Percentiles rank a stretch among this genome's conserved stretches.
These are phyloP conservation scores for Tympanuchus pallidicinctus DNA, from an alignment of 2,113 vertebrate species.

Conservation along the genomic window DNA sequence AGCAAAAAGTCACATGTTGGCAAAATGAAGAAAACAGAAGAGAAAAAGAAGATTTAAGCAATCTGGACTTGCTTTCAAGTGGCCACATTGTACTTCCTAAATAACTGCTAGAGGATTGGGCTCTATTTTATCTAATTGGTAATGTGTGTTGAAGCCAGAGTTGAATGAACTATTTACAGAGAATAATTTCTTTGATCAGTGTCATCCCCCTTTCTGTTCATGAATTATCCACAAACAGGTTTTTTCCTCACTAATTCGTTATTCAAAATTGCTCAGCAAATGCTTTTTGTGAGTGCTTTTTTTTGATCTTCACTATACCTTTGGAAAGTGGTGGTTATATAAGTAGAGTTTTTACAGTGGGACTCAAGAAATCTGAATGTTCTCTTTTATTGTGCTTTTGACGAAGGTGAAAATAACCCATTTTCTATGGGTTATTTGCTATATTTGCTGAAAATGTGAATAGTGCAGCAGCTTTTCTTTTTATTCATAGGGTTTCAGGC, in stretches of 20 bases:
- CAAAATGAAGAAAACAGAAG: neutral
- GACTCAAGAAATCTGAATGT: neutral
- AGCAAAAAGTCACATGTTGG: neutral
- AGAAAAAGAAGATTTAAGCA: neutral
- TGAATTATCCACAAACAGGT: conserved; percentile 11
- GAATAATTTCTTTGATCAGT: conserved; percentile 53
- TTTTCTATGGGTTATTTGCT: conserved; percentile 34
- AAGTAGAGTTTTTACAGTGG: neutral
- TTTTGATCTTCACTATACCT: neutral
- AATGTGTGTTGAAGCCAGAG: conserved; percentile 9
- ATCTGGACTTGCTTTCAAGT: conserved; percentile 9
- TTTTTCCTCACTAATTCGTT: conserved; percentile 8
- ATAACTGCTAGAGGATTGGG: conserved; percentile 3
- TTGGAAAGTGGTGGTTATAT: neutral
- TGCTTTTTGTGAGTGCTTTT: neutral
- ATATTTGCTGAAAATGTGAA: conserved; percentile 36
- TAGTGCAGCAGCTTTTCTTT: conserved; percentile 28
- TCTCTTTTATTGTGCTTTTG: neutral
- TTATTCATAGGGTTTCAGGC: conserved; percentile 27
- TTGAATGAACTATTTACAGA: conserved; percentile 27
- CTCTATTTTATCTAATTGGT: conserved; percentile 43
- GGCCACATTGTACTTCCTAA: neutral
- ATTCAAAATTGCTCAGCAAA: conserved; percentile 11
- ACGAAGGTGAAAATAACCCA: conserved; percentile 3
- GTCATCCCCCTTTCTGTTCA: neutral